A percentile compares a stretch with the other conserved stretches of the same genome.
These are phyloP conservation scores for Troides oblongomaculatus DNA, from an alignment of 2,888 invertebrate genomes.

Conservation along the genomic window DNA sequence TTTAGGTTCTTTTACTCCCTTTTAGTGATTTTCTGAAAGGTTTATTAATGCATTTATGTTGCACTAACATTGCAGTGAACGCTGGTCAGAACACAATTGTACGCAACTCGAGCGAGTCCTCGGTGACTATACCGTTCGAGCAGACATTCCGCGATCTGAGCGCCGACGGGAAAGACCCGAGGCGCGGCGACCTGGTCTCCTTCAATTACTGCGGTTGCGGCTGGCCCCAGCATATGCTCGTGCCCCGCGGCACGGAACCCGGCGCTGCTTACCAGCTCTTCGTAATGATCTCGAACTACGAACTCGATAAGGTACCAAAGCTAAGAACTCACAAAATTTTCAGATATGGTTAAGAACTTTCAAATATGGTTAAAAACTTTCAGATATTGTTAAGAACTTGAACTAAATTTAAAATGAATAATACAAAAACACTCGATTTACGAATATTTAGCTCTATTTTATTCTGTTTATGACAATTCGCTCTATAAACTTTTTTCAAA, in stretches of 20 bases:
- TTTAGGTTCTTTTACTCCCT: too few species aligned
- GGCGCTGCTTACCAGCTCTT: slow-evolving; percentile 66
- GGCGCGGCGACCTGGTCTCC: slow-evolving; percentile 44
- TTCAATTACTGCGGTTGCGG: slow-evolving; percentile 83
- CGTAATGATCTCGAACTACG: slow-evolving; percentile 75
- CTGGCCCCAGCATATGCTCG: slow-evolving; percentile 81
- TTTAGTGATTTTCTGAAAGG: too few species aligned
- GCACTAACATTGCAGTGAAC: slow-evolving; percentile 66
- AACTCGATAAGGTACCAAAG: slow-evolving; percentile 57
- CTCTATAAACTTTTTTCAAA: too few species aligned
- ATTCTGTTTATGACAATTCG: too few species aligned
- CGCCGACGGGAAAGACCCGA: slow-evolving; percentile 47
- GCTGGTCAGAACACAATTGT: slow-evolving; percentile 78
- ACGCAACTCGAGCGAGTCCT: slow-evolving; percentile 80
- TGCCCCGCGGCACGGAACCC: slow-evolving; percentile 73
- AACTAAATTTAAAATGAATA: too few species aligned
- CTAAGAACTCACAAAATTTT: too few species aligned
- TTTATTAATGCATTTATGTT: too few species aligned
- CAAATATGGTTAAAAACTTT: too few species aligned
- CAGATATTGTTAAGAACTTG: too few species aligned
- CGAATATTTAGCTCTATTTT: too few species aligned
- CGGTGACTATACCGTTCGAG: slow-evolving; percentile 80
- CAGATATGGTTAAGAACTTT: too few species aligned
- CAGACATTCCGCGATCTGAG: slow-evolving; percentile 80
- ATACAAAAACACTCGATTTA: too few species aligned